Percentiles rank a stretch among this genome's conserved stretches.
phyloP scores from a whole-genome alignment of 2,797 vertebrate genomes.

The Acanthornis magna region DNA sequence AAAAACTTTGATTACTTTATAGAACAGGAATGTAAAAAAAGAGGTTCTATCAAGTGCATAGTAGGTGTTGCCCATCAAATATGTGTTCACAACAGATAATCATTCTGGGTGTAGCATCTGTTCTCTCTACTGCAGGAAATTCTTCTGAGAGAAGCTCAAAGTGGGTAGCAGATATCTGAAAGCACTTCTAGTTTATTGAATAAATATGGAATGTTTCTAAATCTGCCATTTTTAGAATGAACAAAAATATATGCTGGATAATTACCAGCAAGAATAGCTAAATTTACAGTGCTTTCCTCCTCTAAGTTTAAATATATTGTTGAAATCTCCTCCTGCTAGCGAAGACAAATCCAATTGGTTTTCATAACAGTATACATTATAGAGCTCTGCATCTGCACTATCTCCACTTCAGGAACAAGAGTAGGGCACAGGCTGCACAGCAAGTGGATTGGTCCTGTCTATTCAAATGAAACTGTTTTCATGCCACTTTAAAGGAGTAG shows the following conservation, averaged over 20 bases:
- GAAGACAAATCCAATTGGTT: constrained; percentile 9
- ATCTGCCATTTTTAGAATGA: constrained; percentile 29
- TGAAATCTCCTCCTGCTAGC: constrained; percentile 11
- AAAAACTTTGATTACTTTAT: background rate
- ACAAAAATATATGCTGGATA: background rate
- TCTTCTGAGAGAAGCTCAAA: constrained; percentile 16
- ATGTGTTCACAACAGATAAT: background rate
- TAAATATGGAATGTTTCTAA: constrained; percentile 11
- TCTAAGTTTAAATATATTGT: background rate
- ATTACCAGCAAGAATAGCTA: constrained; percentile 30
- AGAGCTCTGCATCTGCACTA: background rate
- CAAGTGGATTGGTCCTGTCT: background rate
- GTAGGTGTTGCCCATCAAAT: background rate
- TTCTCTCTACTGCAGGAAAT: constrained; percentile 24
- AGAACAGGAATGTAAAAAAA: background rate
- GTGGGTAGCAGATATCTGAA: background rate
- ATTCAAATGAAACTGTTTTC: background rate
- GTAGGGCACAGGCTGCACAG: background rate
- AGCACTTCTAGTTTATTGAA: background rate
- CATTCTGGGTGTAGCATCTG: background rate
- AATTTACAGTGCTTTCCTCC: background rate
- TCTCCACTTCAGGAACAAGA: background rate
- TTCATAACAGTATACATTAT: background rate
- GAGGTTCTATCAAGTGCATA: background rate
- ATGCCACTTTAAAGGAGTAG: background rate